Evolutionary conservation across 2,113 vertebrate species (phyloP), one percentile per base, ranked within the genome.

Genomic region (Tetraodon nigroviridis): DNA sequence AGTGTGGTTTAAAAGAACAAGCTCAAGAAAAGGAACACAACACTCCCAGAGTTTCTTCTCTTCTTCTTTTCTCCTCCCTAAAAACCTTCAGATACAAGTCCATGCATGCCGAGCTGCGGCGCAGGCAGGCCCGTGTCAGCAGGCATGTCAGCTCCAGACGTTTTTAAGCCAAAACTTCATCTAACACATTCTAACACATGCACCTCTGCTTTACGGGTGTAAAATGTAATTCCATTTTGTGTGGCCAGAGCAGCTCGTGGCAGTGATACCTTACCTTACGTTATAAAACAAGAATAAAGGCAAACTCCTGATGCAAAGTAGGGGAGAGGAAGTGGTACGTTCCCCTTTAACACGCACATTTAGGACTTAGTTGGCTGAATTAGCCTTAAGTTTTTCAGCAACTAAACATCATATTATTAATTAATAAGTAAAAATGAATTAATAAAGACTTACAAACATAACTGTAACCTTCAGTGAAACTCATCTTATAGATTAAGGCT

Each of bases 61-160:
- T 51, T 70, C 1, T 68, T 58, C 14, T 61, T 7, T 64, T 55
- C 21, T 20, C 15, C 15, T 48, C 13, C 65, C 53, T 75, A 58
- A 49, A 63, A 63, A 71, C 75, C 65, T 29, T 10, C 54, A 73
- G 71, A 66, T 66, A 55, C 80, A 82, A 59, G 77, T 42, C 73
- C 29, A 6, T 53, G 52, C 81, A 78, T 41, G 80, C 75, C 60
- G 47, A 29, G 50, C 1, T 52, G 45, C 1, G 27, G 27, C 32
- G 37, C 50, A 68, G 58, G 45, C 56, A n/a, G 32, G 52, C 32
- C 21, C 14, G 19, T 46, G 46, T 63, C 75, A 41, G 40, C 55
- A 66, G 19, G 58, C 58, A 65, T 60, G 59, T 65, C 60, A 57
- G 40, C 56, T 58, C 55, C 53, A 12, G 32, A 37, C 8, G 8